Conservation (phyloP, 2,113 vertebrate species). For the Podiceps cristatus region DNA sequence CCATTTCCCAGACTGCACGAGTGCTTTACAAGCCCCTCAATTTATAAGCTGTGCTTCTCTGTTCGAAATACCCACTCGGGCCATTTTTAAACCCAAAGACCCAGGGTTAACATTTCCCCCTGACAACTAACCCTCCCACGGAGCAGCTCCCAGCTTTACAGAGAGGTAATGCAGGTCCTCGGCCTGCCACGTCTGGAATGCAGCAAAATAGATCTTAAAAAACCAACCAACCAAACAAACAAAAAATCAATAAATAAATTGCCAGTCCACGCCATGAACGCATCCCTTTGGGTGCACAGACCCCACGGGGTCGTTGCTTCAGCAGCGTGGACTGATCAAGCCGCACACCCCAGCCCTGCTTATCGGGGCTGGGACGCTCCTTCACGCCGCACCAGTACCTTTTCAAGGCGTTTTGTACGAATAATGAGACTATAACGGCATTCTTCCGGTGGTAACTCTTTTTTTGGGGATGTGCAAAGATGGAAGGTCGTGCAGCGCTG, state of each 20-base stretch:
- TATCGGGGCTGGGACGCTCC: background rate
- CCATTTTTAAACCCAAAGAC: background rate
- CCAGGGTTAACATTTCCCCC: background rate
- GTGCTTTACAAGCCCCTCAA: background rate
- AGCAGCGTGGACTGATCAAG: fast-evolving
- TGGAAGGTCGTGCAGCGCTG: fast-evolving
- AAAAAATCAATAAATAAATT: background rate
- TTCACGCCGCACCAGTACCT: background rate
- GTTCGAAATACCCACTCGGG: background rate
- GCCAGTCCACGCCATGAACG: background rate
- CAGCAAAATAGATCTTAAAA: background rate
- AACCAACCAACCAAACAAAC: background rate
- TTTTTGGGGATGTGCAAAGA: background rate
- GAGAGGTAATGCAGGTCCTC: background rate
- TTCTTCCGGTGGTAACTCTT: background rate
- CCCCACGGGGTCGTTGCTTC: fast-evolving
- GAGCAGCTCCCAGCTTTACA: background rate
- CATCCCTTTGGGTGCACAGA: background rate
- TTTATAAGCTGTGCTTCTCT: background rate
- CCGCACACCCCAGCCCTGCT: background rate
- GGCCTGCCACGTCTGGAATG: background rate
- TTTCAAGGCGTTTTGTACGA: background rate
- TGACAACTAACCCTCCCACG: fast-evolving
- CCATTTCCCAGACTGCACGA: background rate
- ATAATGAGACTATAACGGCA: background rate